Evolutionary conservation across 2,113 vertebrate species (phyloP), one percentile per base, ranked within the genome.

Genomic region (Atherinomorus stipes): DNA sequence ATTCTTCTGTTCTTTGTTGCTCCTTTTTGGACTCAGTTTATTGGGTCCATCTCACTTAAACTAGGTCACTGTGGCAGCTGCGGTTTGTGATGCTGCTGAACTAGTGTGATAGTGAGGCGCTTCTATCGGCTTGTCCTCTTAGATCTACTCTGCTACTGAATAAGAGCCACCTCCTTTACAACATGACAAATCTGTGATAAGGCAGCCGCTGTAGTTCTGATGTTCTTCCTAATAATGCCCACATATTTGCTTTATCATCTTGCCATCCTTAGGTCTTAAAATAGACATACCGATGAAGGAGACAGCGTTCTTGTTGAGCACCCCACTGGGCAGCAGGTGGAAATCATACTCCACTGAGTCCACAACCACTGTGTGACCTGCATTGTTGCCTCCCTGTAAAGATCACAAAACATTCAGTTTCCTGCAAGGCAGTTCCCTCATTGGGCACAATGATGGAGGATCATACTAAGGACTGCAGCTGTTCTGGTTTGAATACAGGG

Each of bases 381-480:
- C 95, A 19, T 95, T 95, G 76, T 95, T 95, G n/a, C 95, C 95
- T 18, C 94, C 95, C 94, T 95, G 91, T n/a, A 71, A 49, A 88
- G 34, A 59, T 23, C 0, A 74, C n/a, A 40, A 13, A 22, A 76
- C 13, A 70, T 15, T 53, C 10, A 68, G 25, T n/a, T 13, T 47
- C 26, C 47, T 51, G 13, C 13, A 16, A 2, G 40, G 13, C 40
- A 58, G 31, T 4, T 10, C 15, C 12, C 9, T 16, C 44, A 19
- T 7, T n/a, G 19, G 19, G n/a, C 44, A 47, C 18, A n/a, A 44
- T 2, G 42, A 18, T 15, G 18, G 44, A n/a, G 44, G 18, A 47
- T 47, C 44, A 18, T 4, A n/a, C 16, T 11, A 50, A 23, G 71
- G 34, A 26, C 37, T 34, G 42, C 2, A 2, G 16, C 45, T n/a